Base-by-base conservation (phyloP, 2,113 vertebrate species). In the Hippocampus mohnikei region DNA sequence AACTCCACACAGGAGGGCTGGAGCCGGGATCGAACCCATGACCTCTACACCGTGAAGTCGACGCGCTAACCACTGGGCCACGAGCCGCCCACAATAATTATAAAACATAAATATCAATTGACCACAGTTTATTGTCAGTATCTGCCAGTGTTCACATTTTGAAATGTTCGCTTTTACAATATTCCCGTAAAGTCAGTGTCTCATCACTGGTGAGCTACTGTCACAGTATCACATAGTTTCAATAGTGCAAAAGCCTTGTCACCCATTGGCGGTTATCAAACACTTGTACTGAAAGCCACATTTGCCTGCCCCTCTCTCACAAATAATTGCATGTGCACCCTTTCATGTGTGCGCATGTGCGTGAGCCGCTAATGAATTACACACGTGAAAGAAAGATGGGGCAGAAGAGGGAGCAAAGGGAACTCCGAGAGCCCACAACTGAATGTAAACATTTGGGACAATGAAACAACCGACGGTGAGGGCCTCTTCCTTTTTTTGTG, bases 371-470 rank as follows among this genome's bases (percentile, higher is more conserved):
- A 77, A 80, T 69, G 37, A 78, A 78, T 75, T 71, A 68, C 74
- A 71, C n/a, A 58, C 63, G 2, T 80, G 70, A 70, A 71, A 66
- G 63, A 58, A 72, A 74, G 41, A 60, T 62, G 46, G 23, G 55
- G 55, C 23, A 66, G 59, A 23, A 69, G 42, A 63, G 13, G 41
- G 41, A 67, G 75, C 23, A 29, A n/a, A 69, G 12, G 8, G 41
- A 64, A 44, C 21, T 23, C 37, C 40, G 20, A 25, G 40, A 65
- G 53, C 20, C n/a, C 18, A 67, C 55, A 7, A 33, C 64, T 78
- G 60, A 82, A 76, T 74, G 69, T 66, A 73, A 75, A 73, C 5
- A 23, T 76, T 56, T 2, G 3, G 67, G 55, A 74, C 79, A 74
- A 76, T 81, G 59, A 27, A 21, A 52, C 76, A 44, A 67, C 79